Conservation (phyloP, 2,888 invertebrate genomes). For the Abscondita cerata region DNA sequence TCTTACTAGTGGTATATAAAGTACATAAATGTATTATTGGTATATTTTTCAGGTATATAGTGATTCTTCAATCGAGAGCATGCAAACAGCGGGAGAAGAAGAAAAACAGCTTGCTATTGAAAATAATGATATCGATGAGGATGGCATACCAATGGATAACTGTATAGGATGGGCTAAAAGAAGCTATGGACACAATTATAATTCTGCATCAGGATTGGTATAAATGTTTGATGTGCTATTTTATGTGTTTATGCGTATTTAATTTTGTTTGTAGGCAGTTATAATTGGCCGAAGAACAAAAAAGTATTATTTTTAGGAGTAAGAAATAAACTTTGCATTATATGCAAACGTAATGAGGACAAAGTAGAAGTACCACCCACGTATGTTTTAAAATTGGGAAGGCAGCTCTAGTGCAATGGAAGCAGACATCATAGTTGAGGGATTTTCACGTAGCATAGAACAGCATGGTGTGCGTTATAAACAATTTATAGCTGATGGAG, state of each 20-base stretch:
- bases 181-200: no score
- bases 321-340: neutral
- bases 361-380: neutral
- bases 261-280: neutral
- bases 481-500: constrained; percentile 14
- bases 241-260: neutral
- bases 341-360: neutral
- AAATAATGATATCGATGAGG: no score
- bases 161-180: no score
- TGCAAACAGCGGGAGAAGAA: neutral
- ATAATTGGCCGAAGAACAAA: neutral
- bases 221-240: neutral
- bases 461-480: constrained; percentile 3
- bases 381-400: no score
- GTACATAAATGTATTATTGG: neutral
- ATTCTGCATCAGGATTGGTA: constrained; percentile 9
- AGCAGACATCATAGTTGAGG: constrained; percentile 9
- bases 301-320: no score
- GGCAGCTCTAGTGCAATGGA: constrained; percentile 2
- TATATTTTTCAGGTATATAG: neutral
- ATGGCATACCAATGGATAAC: no score
- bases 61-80: no score
- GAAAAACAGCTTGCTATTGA: neutral
- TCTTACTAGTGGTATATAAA: neutral
- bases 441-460: neutral